These are phyloP conservation scores for Charaxes varanes DNA, from an alignment of 1,140 invertebrate genomes.

Conservation along the genomic window DNA sequence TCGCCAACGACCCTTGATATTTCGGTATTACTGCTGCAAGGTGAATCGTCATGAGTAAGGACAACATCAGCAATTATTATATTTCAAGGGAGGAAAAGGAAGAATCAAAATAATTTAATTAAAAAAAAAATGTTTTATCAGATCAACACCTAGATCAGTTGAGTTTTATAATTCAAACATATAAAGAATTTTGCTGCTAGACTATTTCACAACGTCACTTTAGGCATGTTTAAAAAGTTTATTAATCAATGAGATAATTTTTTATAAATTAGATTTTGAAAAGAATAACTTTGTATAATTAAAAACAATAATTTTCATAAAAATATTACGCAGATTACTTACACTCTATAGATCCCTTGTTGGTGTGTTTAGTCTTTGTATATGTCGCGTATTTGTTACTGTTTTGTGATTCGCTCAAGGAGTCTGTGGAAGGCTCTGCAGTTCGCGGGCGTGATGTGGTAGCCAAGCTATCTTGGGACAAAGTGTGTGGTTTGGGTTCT, in stretches of 20 bases:
- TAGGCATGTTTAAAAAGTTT: no score
- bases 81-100: neutral
- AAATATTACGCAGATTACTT: conserved; percentile 24
- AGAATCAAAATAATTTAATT: no score
- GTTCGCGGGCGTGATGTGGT: conserved; percentile 48
- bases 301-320: neutral
- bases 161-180: no score
- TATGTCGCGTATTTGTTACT: conserved; percentile 61
- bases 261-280: no score
- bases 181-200: no score
- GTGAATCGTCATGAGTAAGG: neutral
- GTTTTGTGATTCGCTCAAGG: conserved; percentile 47
- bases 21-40: conserved; percentile 33
- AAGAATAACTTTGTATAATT: no score
- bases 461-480: conserved; percentile 53
- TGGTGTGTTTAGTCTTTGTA: conserved; percentile 44
- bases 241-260: no score
- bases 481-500: conserved; percentile 21
- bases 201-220: no score
- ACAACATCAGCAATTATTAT: neutral
- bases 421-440: conserved; percentile 53
- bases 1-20: conserved; percentile 15
- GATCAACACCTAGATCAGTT: no score
- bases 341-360: conserved; percentile 43
- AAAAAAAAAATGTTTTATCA: no score